Evolutionary conservation across 92 coral and sea anemone species (phyloP).

Genomic region (Actinostola sp.): DNA sequence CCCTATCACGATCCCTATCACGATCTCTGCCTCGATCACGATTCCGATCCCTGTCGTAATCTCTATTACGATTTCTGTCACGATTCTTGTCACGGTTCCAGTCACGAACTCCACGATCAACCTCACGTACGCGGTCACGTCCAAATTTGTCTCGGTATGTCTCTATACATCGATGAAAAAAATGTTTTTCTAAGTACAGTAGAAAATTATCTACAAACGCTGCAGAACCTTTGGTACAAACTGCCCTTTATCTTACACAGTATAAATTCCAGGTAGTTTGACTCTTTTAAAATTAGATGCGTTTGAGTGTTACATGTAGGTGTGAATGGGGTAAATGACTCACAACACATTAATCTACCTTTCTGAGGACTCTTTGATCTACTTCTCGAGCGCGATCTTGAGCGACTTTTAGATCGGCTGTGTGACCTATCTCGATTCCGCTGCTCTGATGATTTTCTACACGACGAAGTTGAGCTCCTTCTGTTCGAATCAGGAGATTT

Average conservation of each 20-base stretch:
- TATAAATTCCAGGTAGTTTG: too few species aligned
- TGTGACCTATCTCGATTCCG: background rate
- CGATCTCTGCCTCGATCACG: conserved; percentile 52
- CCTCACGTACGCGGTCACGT: conserved; percentile 22
- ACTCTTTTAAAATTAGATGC: too few species aligned
- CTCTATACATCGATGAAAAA: background rate
- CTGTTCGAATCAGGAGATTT: conserved; percentile 6
- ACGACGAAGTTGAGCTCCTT: conserved; percentile 5
- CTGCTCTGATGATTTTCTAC: conserved; percentile 8
- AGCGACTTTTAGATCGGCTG: conserved; percentile 11
- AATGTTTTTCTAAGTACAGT: too few species aligned
- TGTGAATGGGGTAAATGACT: too few species aligned
- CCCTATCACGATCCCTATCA: conserved; percentile 55
- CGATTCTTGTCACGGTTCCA: conserved; percentile 14
- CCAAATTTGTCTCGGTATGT: conserved; percentile 37
- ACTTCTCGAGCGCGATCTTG: conserved; percentile 21
- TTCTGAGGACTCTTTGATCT: conserved; percentile 1
- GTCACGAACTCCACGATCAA: conserved; percentile 13
- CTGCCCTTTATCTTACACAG: too few species aligned
- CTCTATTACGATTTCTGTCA: conserved; percentile 49
- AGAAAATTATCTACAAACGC: too few species aligned
- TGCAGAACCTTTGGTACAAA: too few species aligned
- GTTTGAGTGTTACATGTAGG: too few species aligned
- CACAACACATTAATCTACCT: too few species aligned
- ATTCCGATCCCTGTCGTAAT: conserved; percentile 51